Evolutionary conservation across 2,797 vertebrate genomes (phyloP).

Genomic region (Echiichthys vipera): DNA sequence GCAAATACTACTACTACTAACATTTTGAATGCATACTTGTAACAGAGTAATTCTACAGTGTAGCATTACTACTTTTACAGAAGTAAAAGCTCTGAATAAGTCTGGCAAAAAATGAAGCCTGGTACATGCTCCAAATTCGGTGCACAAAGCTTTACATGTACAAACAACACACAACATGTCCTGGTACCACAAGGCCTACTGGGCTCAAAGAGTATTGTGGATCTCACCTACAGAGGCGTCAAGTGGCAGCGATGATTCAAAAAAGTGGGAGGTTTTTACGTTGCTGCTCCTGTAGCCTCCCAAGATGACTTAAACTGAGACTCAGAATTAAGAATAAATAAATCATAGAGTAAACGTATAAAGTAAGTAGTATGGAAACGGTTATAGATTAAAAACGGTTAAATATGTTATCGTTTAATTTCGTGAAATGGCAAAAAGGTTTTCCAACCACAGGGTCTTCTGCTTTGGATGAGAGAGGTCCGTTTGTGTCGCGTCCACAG

Average conservation of each 20-base stretch:
- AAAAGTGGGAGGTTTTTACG: not conserved
- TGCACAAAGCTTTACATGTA: not conserved
- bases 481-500: not conserved
- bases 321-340: not conserved
- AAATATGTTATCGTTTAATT: not conserved
- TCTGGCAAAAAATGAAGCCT: too few relatives aligned
- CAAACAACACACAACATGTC: not conserved
- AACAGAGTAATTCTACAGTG: too few relatives aligned
- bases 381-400: not conserved
- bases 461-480: not conserved
- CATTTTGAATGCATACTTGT: too few relatives aligned
- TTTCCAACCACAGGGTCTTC: constrained; percentile 1
- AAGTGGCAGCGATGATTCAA: not conserved
- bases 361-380: not conserved
- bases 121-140: not conserved
- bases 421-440: not conserved
- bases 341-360: accelerated
- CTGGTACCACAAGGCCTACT: not conserved
- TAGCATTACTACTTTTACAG: too few relatives aligned
- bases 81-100: too few relatives aligned
- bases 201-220: not conserved
- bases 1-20: too few relatives aligned
- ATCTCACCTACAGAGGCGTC: constrained; percentile 59
- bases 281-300: not conserved
- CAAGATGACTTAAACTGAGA: not conserved